phyloP scores from a whole-genome alignment of 2,888 invertebrate genomes.

The Eumacrocentrus americanus region DNA sequence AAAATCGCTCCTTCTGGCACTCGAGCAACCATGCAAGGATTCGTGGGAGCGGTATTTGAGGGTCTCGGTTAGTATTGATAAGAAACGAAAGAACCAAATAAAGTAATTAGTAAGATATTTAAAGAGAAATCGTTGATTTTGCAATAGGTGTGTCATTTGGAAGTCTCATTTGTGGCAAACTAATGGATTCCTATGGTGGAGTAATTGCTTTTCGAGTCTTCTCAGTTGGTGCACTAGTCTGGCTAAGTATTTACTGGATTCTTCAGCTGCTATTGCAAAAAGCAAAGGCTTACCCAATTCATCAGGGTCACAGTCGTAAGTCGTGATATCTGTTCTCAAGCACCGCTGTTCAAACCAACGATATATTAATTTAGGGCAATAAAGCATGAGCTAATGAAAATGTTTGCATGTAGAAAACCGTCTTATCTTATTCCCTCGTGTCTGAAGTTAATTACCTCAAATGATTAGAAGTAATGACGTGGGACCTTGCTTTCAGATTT shows the following conservation, averaged over 20 bases:
- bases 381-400: too few relatives aligned
- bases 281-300: constrained; percentile 51
- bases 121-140: background rate
- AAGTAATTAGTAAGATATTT: background rate
- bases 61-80: constrained; percentile 73
- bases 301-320: constrained; percentile 58
- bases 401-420: too few relatives aligned
- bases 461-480: background rate
- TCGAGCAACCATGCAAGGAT: constrained; percentile 84
- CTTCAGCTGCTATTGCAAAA: constrained; percentile 51
- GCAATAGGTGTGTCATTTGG: constrained; percentile 74
- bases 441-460: too few relatives aligned
- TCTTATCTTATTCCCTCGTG: constrained; percentile 19
- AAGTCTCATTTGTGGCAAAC: constrained; percentile 77
- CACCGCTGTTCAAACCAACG: background rate
- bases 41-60: constrained; percentile 87
- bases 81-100: too few relatives aligned
- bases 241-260: constrained; percentile 55
- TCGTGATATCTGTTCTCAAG: constrained; percentile 38
- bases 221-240: constrained; percentile 71
- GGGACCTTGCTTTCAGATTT: constrained; percentile 58
- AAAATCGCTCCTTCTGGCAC: constrained; percentile 83
- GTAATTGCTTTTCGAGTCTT: constrained; percentile 74
- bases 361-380: background rate
- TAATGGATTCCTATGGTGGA: constrained; percentile 72